A percentile compares a stretch with the other conserved stretches of the same genome.
phyloP scores from a whole-genome alignment of 1,140 invertebrate species.

The Olivierus martensii region DNA sequence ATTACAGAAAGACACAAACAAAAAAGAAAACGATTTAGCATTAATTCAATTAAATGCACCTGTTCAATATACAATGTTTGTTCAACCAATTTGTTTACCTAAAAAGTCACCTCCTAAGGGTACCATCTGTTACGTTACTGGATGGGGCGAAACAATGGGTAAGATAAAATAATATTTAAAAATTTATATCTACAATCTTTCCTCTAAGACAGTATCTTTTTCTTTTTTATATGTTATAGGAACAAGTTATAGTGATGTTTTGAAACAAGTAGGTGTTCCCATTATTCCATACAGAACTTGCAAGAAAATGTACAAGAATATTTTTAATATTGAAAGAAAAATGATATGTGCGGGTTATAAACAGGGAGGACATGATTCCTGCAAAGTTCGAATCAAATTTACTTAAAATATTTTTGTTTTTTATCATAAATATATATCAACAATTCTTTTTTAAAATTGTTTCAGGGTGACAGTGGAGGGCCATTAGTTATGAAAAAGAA shows the following conservation, averaged over 20 bases:
- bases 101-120: slow-evolving; percentile 16
- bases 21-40: slow-evolving; percentile 44
- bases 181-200: too few relatives aligned
- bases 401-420: neutral
- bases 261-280: slow-evolving; percentile 8
- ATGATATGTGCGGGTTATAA: slow-evolving; percentile 11
- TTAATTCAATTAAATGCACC: slow-evolving; percentile 39
- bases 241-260: slow-evolving; percentile 2
- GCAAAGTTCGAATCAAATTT: neutral
- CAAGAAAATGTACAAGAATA: neutral
- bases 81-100: slow-evolving; percentile 31
- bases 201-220: too few relatives aligned
- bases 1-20: neutral
- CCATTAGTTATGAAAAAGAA: slow-evolving; percentile 62
- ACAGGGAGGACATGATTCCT: slow-evolving; percentile 10
- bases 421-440: neutral
- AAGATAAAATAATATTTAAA: neutral
- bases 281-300: neutral
- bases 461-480: slow-evolving; percentile 66
- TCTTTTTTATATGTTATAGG: neutral
- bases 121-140: slow-evolving; percentile 13
- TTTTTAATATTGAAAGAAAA: neutral
- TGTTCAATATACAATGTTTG: slow-evolving; percentile 33
- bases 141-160: slow-evolving; percentile 18
- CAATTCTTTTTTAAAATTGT: slow-evolving; percentile 6